Evolutionary conservation across 2,888 invertebrate genomes (phyloP).

Genomic region (Thymelicus sylvestris): DNA sequence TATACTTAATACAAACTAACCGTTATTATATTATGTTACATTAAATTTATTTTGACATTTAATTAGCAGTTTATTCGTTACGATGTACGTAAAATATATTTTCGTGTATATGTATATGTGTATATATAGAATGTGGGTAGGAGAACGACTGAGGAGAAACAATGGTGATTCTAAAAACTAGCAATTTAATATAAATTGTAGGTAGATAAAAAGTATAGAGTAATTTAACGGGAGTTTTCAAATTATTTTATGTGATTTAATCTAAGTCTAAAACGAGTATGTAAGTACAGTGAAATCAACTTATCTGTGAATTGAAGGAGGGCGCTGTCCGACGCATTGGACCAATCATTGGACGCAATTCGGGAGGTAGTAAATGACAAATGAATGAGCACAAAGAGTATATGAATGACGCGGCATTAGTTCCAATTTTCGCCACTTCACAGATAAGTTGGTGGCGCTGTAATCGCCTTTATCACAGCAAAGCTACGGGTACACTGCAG

Average conservation of each 20-base stretch:
- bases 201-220: constrained; percentile 32
- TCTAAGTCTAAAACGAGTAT: constrained; percentile 5
- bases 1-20: constrained; percentile 9
- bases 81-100: constrained; percentile 39
- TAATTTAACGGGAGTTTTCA: constrained; percentile 30
- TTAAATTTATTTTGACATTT: constrained; percentile 25
- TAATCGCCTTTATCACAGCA: constrained; percentile 10
- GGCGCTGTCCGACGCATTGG: too few relatives aligned
- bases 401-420: too few relatives aligned
- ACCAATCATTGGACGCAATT: too few relatives aligned
- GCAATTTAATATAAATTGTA: constrained; percentile 43
- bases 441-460: too few relatives aligned
- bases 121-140: constrained; percentile 58
- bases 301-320: too few relatives aligned
- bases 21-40: constrained; percentile 14
- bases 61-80: constrained; percentile 23
- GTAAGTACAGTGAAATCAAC: too few relatives aligned
- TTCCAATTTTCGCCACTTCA: too few relatives aligned
- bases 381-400: too few relatives aligned
- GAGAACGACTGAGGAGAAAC: constrained; percentile 66
- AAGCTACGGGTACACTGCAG: constrained; percentile 7
- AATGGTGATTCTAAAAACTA: constrained; percentile 62
- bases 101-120: constrained; percentile 53
- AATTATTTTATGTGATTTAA: constrained; percentile 34
- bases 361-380: too few relatives aligned